phyloP scores from a whole-genome alignment of 2,113 vertebrate genomes.

The Ornithorhynchus anatinus region DNA sequence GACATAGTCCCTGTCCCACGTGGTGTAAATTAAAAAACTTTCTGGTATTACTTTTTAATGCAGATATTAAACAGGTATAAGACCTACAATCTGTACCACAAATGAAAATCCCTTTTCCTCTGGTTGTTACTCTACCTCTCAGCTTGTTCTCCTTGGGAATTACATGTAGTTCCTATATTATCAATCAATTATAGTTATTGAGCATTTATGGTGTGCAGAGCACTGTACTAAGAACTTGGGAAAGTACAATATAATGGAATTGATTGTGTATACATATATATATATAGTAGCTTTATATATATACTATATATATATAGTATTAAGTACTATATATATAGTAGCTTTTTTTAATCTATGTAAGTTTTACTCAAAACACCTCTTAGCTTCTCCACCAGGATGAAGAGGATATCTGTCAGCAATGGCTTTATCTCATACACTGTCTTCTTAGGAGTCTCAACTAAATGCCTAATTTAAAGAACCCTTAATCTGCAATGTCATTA shows the following conservation, averaged over 20 bases:
- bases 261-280: too few species aligned
- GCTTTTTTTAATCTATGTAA: constrained; percentile 3
- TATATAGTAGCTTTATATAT: too few species aligned
- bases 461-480: constrained; percentile 76
- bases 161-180: neutral
- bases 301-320: too few species aligned
- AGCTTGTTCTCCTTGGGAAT: neutral
- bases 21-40: neutral
- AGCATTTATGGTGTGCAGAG: too few species aligned
- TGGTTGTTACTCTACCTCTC: neutral
- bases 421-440: constrained; percentile 58
- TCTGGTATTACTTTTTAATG: neutral
- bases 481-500: constrained; percentile 75
- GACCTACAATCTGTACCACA: neutral
- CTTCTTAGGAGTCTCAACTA: constrained; percentile 72
- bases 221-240: too few species aligned
- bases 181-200: too few species aligned
- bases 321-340: too few species aligned
- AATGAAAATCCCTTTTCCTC: neutral
- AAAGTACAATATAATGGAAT: too few species aligned
- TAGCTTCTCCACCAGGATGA: constrained; percentile 12
- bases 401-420: constrained; percentile 35
- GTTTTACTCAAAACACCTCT: constrained; percentile 18
- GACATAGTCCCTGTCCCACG: too few species aligned
- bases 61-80: constrained; percentile 11